Evolutionary conservation across 2,113 vertebrate genomes (phyloP), one percentile per base, ranked within the genome.

Genomic region (Corythornis vintsioides): DNA sequence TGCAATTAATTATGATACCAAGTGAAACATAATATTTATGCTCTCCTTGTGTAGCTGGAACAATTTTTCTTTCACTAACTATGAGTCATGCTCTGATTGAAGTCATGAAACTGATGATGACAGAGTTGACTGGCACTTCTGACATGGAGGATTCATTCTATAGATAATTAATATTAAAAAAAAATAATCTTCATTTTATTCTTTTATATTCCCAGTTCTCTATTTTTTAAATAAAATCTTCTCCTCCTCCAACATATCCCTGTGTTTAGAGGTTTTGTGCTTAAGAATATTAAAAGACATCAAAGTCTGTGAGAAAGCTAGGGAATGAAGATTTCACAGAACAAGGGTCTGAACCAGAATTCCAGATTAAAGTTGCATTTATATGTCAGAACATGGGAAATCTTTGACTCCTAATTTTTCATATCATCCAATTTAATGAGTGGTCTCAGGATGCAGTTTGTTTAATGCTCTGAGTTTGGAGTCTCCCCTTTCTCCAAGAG

Each of bases 1-100:
- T 92, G 97, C 95, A 95, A 96, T 97, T 98, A 97, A 98, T 98
- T 97, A 97, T 91, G 96, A 97, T 96, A 94, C 95, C 95, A 90
- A 97, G 97, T 95, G 97, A 97, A 98, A 97, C 95, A 88, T 91
- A 95, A 96, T 96, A 97, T 97, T 96, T 97, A 94, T 91, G 94
- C 93, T 95, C 92, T 94, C 86, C 90, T 93, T 82, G 78, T 89
- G 78, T 86, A 94, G 93, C 94, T 93, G 45, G 94, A 94, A 92
- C 85, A 86, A 93, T 96, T 94, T 97, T 94, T 94, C 95, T 96
- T 93, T 96, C 96, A 89, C 80, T 95, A 86, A 94, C 91, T 92
- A 78, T 93, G 96, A 97, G 97, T 96, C 97, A 96, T 95, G 22
- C 82, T 8, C 95, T 96, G 97, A 97, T 84, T 96, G 97, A 97